phyloP scores from a whole-genome alignment of 1,140 invertebrate genomes.

The Calycopis cecrops region DNA sequence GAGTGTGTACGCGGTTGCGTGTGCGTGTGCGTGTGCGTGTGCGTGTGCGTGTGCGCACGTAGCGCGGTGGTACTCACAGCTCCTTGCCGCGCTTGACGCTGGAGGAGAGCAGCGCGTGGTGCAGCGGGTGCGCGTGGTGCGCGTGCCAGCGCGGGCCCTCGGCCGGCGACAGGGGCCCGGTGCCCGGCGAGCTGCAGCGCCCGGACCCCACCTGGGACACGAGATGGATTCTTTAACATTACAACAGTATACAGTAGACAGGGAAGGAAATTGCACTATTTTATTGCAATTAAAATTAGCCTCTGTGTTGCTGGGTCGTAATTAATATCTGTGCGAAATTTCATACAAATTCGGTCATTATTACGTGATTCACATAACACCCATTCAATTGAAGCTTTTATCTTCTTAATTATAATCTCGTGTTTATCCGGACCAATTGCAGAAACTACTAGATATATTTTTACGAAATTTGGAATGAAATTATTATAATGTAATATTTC shows the following conservation, averaged over 20 bases:
- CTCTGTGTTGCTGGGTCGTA: no score
- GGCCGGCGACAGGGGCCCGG: slow-evolving; percentile 62
- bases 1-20: slow-evolving; percentile 61
- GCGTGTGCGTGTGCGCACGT: slow-evolving; percentile 62
- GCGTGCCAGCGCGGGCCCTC: slow-evolving; percentile 64
- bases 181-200: slow-evolving; percentile 64
- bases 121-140: slow-evolving; percentile 66
- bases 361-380: no score
- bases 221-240: neutral
- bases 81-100: slow-evolving; percentile 69
- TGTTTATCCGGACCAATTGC: no score
- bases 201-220: slow-evolving; percentile 59
- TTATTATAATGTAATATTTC: no score
- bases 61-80: slow-evolving; percentile 53
- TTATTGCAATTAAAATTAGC: neutral
- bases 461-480: no score
- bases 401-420: no score
- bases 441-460: no score
- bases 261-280: no score
- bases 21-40: slow-evolving; percentile 61
- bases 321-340: no score
- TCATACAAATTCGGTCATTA: no score
- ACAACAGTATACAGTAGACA: neutral
- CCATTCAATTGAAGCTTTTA: no score
- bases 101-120: slow-evolving; percentile 62